These are phyloP conservation scores for Drosophila pandora DNA, from an alignment of 1,140 invertebrate species.

Conservation along the genomic window DNA sequence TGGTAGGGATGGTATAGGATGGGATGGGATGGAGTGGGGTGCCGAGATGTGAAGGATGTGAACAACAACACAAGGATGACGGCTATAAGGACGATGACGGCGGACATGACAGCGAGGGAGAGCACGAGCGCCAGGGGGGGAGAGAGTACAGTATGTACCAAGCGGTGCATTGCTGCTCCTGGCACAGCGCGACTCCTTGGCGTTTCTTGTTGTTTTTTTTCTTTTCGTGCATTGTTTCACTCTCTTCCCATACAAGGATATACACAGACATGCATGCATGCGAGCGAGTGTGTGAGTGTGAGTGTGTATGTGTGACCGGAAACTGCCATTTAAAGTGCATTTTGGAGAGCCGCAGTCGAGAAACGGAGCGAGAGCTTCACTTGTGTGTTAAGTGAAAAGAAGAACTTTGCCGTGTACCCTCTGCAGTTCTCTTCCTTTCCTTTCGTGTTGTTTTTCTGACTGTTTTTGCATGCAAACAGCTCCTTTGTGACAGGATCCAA, in stretches of 20 bases:
- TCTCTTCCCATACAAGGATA: slow-evolving; percentile 52
- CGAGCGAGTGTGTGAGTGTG: background rate
- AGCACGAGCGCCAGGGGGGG: slow-evolving; percentile 18
- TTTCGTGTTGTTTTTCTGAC: slow-evolving; percentile 34
- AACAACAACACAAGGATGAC: slow-evolving; percentile 37
- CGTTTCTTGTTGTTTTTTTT: slow-evolving; percentile 37
- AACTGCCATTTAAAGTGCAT: slow-evolving; percentile 84
- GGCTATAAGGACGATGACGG: slow-evolving; percentile 54
- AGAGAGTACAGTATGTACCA: slow-evolving; percentile 80
- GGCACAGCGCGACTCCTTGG: slow-evolving; percentile 78
- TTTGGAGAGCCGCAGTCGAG: slow-evolving; percentile 66
- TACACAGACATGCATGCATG: slow-evolving; percentile 31
- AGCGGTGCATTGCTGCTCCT: slow-evolving; percentile 77
- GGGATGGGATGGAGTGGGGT: background rate
- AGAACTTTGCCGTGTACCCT: slow-evolving; percentile 39
- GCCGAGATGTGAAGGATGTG: slow-evolving; percentile 35
- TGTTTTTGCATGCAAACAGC: slow-evolving; percentile 48
- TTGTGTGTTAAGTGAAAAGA: slow-evolving; percentile 69
- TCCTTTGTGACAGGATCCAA: slow-evolving; percentile 36
- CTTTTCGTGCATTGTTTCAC: slow-evolving; percentile 59
- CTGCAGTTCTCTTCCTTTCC: slow-evolving; percentile 7
- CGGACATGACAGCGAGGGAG: slow-evolving; percentile 58
- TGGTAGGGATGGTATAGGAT: background rate
- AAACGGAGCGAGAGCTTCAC: slow-evolving; percentile 52
- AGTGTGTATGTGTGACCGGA: slow-evolving; percentile 70